A percentile compares a stretch with the other conserved stretches of the same genome.
Conservation (phyloP, 2,113 vertebrate genomes). For the western clawed frog (Xenopus tropicalis) region DNA sequence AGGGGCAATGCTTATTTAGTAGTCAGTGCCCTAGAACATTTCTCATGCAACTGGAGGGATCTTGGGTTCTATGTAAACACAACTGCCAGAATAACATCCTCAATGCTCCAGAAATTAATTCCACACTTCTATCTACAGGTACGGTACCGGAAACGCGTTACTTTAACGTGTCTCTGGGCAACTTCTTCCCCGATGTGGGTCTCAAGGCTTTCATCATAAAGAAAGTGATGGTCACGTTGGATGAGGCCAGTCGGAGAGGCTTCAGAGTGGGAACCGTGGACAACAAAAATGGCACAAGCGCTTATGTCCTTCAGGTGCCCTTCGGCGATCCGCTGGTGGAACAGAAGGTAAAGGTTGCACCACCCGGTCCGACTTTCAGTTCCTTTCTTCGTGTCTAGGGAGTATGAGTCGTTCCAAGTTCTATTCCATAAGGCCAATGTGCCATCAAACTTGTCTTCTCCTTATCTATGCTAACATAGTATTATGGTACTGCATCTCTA, state of each 20-base stretch:
- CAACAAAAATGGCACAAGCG: slow-evolving; percentile 26
- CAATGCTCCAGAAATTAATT: too few relatives aligned
- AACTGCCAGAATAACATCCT: too few relatives aligned
- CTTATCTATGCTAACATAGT: too few relatives aligned
- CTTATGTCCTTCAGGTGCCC: slow-evolving; percentile 36
- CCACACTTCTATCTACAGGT: slow-evolving; percentile 16
- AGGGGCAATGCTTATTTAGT: too few relatives aligned
- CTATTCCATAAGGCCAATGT: too few relatives aligned
- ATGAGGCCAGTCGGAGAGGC: not conserved
- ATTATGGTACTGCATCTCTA: not conserved
- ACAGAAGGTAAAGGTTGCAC: slow-evolving; percentile 17
- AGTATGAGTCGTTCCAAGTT: too few relatives aligned
- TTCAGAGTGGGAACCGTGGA: not conserved
- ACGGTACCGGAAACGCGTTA: slow-evolving; percentile 9
- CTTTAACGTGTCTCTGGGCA: slow-evolving; percentile 45
- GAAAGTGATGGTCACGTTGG: not conserved
- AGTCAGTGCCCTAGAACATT: too few relatives aligned
- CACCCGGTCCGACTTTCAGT: too few relatives aligned
- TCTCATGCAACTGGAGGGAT: too few relatives aligned
- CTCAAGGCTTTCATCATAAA: slow-evolving; percentile 13
- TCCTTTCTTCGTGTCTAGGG: too few relatives aligned
- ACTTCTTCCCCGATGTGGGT: slow-evolving; percentile 41
- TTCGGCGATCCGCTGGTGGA: slow-evolving; percentile 34
- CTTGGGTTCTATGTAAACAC: too few relatives aligned
- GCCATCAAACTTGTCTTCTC: too few relatives aligned